These are phyloP conservation scores for rabbit (Oryctolagus cuniculus) DNA, from an alignment of 2,113 vertebrate genomes.

Conservation along the genomic window mOryCun1.1 NC_091438.1:65668001-65668500, in stretches of 20 bases:
- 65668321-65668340: background rate
- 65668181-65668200: background rate
- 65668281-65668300: background rate
- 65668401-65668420: background rate
- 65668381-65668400: background rate
- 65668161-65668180: background rate
- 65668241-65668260: background rate
- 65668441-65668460: background rate
- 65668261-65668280: background rate
- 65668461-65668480: background rate
- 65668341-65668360: background rate
- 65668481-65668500: background rate
- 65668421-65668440: background rate
- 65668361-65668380: background rate
- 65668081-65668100: background rate
- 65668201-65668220: background rate
- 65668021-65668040: background rate
- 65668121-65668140: background rate
- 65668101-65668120: background rate
- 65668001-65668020: too few species aligned
- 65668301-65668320: background rate
- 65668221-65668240: background rate
- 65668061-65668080: background rate
- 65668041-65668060: background rate
- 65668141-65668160: background rate